These are phyloP conservation scores for Drosophila dives DNA, from an alignment of 2,888 invertebrate genomes.

Conservation along the genomic window DNA sequence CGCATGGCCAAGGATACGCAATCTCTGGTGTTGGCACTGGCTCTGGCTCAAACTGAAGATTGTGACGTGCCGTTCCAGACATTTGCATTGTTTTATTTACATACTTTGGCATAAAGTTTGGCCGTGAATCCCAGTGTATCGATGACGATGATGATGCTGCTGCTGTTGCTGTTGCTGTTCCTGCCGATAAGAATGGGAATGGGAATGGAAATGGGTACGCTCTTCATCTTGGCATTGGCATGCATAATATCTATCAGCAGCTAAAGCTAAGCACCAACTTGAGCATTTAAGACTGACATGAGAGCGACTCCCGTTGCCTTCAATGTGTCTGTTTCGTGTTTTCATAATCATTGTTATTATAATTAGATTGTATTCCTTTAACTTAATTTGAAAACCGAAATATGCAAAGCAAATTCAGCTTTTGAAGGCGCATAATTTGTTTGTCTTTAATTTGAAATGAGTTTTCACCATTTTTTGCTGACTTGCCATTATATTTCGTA, in stretches of 20 bases:
- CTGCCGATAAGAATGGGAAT: not conserved
- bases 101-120: constrained; percentile 64
- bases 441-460: constrained; percentile 75
- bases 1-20: constrained; percentile 18
- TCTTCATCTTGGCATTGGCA: constrained; percentile 33
- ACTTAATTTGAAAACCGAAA: constrained; percentile 57
- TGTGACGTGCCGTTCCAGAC: constrained; percentile 42
- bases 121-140: constrained; percentile 41
- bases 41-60: constrained; percentile 18
- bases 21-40: constrained; percentile 20
- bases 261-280: constrained; percentile 58
- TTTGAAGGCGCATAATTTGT: constrained; percentile 68
- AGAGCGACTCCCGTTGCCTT: constrained; percentile 11
- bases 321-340: constrained; percentile 22
- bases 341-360: constrained; percentile 49
- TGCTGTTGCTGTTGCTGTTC: constrained; percentile 5
- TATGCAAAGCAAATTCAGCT: constrained; percentile 67
- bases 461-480: constrained; percentile 21
- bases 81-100: constrained; percentile 80
- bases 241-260: constrained; percentile 65
- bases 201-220: not conserved
- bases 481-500: not conserved
- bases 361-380: constrained; percentile 38
- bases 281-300: constrained; percentile 59
- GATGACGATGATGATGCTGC: constrained; percentile 32